These are phyloP conservation scores for Gambusia holbrooki DNA, from an alignment of 2,113 vertebrate species.

Conservation along the genomic window DNA sequence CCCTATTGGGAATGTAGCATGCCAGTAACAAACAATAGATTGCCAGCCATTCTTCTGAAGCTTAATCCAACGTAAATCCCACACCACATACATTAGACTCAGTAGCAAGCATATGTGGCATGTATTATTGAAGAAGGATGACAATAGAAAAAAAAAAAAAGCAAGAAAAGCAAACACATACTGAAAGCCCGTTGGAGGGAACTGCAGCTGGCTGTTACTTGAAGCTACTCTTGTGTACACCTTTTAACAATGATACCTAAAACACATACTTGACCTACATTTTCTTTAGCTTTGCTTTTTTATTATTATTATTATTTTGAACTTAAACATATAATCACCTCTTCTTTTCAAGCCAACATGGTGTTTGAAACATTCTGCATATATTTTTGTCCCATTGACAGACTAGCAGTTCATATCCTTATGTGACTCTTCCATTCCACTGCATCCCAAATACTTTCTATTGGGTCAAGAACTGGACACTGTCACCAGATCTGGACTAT, in stretches of 20 bases:
- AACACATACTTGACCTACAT: slow-evolving; percentile 16
- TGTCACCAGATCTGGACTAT: no score
- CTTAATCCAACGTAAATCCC: slow-evolving; percentile 76
- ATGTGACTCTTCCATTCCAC: no score
- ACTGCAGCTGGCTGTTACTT: slow-evolving; percentile 52
- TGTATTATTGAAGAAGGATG: slow-evolving; percentile 75
- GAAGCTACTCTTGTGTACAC: slow-evolving; percentile 39
- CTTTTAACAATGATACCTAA: slow-evolving; percentile 32
- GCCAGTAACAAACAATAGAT: slow-evolving; percentile 68
- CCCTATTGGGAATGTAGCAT: slow-evolving; percentile 48
- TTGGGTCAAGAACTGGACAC: no score
- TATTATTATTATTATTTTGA: no score
- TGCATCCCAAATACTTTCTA: no score
- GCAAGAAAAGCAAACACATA: slow-evolving; percentile 44
- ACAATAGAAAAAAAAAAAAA: slow-evolving; percentile 70
- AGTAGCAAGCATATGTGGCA: slow-evolving; percentile 71
- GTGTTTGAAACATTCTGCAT: no score
- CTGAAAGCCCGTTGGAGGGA: slow-evolving; percentile 43
- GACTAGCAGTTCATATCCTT: no score
- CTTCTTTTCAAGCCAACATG: no score
- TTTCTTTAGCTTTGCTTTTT: neutral
- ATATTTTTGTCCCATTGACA: no score
- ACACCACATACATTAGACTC: slow-evolving; percentile 69
- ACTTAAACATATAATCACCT: no score
- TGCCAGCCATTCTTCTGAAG: slow-evolving; percentile 73